Conservation (phyloP, 1,140 invertebrate species). For the Anastrepha ludens region DNA sequence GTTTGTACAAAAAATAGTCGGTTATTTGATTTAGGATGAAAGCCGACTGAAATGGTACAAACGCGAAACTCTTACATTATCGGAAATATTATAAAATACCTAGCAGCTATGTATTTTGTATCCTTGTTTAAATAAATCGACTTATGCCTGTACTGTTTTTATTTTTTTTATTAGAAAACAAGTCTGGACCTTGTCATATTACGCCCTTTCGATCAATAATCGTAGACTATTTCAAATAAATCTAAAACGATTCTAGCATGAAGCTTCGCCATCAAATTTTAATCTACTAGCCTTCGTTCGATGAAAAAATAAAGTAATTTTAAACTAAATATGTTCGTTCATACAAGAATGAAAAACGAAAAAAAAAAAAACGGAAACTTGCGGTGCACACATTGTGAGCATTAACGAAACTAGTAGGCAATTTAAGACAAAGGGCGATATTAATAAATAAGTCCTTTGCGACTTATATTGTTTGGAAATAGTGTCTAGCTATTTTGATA, state of each 20-base stretch:
- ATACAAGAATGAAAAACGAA: neutral
- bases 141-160: slow-evolving; percentile 25
- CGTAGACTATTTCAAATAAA: slow-evolving; percentile 33
- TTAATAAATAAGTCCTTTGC: slow-evolving; percentile 31
- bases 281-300: neutral
- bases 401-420: neutral
- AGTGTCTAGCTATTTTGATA: neutral
- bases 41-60: neutral
- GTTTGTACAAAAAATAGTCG: neutral
- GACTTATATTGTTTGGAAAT: neutral
- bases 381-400: neutral
- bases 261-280: neutral
- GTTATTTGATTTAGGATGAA: neutral
- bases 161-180: slow-evolving; percentile 42
- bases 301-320: neutral
- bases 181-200: neutral
- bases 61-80: neutral
- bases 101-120: slow-evolving; percentile 40
- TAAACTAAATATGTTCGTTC: neutral
- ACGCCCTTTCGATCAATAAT: neutral
- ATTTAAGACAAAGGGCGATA: neutral
- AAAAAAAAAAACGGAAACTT: neutral
- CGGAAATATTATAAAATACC: neutral
- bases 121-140: slow-evolving; percentile 39
- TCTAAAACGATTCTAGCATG: slow-evolving; percentile 45